Percentiles rank a stretch among this genome's conserved stretches.
Conservation (phyloP, 2,113 vertebrate genomes). For the Pao palembangensis region DNA sequence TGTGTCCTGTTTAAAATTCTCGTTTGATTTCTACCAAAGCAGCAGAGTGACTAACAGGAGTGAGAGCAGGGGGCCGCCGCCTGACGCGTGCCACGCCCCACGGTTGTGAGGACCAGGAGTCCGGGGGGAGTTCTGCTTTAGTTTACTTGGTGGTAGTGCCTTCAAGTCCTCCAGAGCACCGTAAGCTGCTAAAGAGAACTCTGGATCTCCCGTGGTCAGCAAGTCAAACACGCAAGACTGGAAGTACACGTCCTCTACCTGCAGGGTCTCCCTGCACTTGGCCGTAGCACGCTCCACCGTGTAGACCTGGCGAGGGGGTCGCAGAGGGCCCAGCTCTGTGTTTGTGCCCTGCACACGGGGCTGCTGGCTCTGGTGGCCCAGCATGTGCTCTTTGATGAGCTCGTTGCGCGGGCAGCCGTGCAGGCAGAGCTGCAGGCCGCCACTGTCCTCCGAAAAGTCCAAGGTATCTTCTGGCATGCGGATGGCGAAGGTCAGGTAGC, state of each 20-base stretch:
- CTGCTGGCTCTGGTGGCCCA: constrained; percentile 64
- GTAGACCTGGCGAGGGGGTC: constrained; percentile 67
- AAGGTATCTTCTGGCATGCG: constrained; percentile 78
- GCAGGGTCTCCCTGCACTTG: constrained; percentile 77
- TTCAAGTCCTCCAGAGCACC: constrained; percentile 81
- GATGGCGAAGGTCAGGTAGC: constrained; percentile 83
- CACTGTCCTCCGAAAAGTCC: constrained; percentile 69
- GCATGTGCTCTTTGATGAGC: constrained; percentile 80
- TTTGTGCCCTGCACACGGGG: constrained; percentile 56
- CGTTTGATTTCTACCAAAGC: constrained; percentile 48
- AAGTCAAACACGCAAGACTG: constrained; percentile 85
- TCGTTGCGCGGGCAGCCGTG: constrained; percentile 81
- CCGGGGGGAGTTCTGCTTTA: constrained; percentile 75
- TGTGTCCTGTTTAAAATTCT: constrained; percentile 33
- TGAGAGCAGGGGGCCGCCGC: constrained; percentile 31
- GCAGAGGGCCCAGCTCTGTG: constrained; percentile 51
- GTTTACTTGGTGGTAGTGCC: constrained; percentile 77
- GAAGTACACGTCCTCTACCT: constrained; percentile 83
- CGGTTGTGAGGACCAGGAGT: constrained; percentile 47
- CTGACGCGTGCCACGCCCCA: constrained; percentile 21
- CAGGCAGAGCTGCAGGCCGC: constrained; percentile 80
- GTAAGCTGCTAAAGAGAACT: constrained; percentile 81
- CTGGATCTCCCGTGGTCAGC: constrained; percentile 79
- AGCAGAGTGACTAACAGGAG: constrained; percentile 56
- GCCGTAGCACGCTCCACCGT: constrained; percentile 77